Evolutionary conservation across 2,888 invertebrate genomes (phyloP), one percentile per base, ranked within the genome.

Genomic region (Xylota segnis): DNA sequence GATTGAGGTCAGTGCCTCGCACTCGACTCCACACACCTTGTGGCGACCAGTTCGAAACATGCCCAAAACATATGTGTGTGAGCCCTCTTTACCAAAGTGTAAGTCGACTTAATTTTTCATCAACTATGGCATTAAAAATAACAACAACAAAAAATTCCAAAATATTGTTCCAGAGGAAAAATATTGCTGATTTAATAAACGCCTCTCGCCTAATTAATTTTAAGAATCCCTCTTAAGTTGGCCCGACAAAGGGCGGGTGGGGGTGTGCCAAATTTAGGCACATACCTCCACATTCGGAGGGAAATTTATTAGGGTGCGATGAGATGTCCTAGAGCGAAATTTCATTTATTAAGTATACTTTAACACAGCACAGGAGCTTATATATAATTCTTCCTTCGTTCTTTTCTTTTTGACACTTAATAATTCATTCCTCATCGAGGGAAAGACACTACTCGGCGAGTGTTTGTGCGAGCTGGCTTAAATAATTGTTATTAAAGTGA

Each of bases 181-280:
- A 52, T 52, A 54, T 34, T 37, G 45, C 40, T 65, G 63, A 75
- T 65, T 75, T 56, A 75, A 75, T 65, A 40, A 75, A 75, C 45
- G 63, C 27, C 27, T 65, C 32, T 47, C 56, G 65, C 16, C 65
- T 75, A 75, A 75, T 75, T 75, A 75, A 75, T 47, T 65, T 75
- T 29, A 43, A 59, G 75, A 54, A 43, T 32, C 54, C 43, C 54
- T 18, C 52, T 63, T 43, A 74, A n/a, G 52, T 27, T 54, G 29
- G 72, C 34, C 14, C 12, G 16, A 61, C n/a, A 16, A 23, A 23
- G 16, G 5, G 14, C 10, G 45, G 34, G 16, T n/a, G n/a, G n/a
- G 23, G 23, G 23, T 52, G 50, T 4, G 27, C 6, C 5, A 54
- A 7, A 54, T 56, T 32, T 29, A 16, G 14, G 23, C 40, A 34